Evolutionary conservation across 1,140 invertebrate species (phyloP), one percentile per base, ranked within the genome.

Genomic region (Drosophila lini): DNA sequence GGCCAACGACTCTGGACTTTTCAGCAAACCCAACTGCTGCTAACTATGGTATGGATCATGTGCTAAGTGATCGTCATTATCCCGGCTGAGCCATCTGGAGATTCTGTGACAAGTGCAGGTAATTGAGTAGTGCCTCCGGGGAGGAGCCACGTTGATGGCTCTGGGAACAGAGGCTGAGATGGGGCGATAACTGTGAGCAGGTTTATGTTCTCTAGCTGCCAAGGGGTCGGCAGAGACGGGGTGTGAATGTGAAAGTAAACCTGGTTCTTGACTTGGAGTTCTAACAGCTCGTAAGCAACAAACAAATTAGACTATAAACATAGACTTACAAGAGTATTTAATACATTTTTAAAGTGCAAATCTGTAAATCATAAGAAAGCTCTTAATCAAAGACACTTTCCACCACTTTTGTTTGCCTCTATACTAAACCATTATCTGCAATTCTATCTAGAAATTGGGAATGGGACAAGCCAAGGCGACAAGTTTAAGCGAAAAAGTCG

Each of bases 61-160:
- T 68, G 65, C 65, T 68, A 68, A 68, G 65, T 53, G 62, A 67
- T 52, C 65, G 44, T 68, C 65, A 68, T 68, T 68, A 67, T 68
- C 64, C 64, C 61, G 60, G 19, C 44, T 41, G 15, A 67, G 47
- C 44, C 36, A 67, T 16, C 65, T 68, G 62, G 62, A 60, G 58
- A 41, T 41, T 67, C 62, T 68, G 65, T 68, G 65, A 68, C 65
- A 68, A 68, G 65, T 68, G 65, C 65, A 68, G 28, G 63, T 68
- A 68, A 53, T 68, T 68, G 65, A 68, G 36, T 42, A 67, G 31
- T 32, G 57, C 62, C 65, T 36, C 65, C 45, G 32, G 63, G 62
- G 65, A 67, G 45, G 36, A 68, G 59, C 61, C 11, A n/a, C 15
- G 61, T 13, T 67, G 34, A 67, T 67, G 44, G 56, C 61, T 64